These are phyloP conservation scores for Pseudanteris insignis DNA, from an alignment of 2,888 invertebrate species.

Conservation along the genomic window DNA sequence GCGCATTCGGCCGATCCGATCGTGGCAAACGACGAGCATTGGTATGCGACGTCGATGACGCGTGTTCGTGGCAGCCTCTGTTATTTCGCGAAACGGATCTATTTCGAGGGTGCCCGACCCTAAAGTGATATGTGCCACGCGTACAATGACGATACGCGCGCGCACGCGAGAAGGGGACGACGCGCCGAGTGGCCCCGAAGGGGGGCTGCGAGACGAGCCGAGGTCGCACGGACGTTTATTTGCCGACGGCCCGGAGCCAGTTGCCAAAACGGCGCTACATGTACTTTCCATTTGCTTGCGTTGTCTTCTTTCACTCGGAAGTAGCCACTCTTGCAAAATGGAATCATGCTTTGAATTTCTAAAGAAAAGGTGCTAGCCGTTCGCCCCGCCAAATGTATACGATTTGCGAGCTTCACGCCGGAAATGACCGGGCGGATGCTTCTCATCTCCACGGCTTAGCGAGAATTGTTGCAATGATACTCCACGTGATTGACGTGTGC, in stretches of 20 bases:
- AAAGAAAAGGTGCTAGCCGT: constrained; percentile 25
- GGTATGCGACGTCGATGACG: constrained; percentile 58
- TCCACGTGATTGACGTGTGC: too few relatives aligned
- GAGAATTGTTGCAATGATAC: too few relatives aligned
- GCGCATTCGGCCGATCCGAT: constrained; percentile 25
- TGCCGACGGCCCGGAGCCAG: constrained; percentile 47
- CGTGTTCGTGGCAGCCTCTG: constrained; percentile 60
- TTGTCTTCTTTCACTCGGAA: constrained; percentile 36
- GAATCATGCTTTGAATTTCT: constrained; percentile 38
- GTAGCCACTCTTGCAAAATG: constrained; percentile 37
- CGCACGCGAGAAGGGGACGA: not conserved
- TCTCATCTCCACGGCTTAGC: too few relatives aligned
- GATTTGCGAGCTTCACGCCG: not conserved
- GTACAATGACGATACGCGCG: constrained; percentile 55
- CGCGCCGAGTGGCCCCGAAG: too few relatives aligned
- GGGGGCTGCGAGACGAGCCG: constrained; percentile 6
- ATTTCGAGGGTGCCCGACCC: constrained; percentile 64
- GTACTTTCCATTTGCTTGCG: constrained; percentile 61
- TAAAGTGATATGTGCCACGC: constrained; percentile 64
- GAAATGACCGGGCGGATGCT: too few relatives aligned
- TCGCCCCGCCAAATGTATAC: constrained; percentile 12
- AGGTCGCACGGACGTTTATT: constrained; percentile 50
- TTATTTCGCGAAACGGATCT: constrained; percentile 65
- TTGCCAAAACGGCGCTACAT: constrained; percentile 55
- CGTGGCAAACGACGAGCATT: too few relatives aligned